phyloP scores from a whole-genome alignment of 2,113 vertebrate genomes.

The Pogonocichla stellata region DNA sequence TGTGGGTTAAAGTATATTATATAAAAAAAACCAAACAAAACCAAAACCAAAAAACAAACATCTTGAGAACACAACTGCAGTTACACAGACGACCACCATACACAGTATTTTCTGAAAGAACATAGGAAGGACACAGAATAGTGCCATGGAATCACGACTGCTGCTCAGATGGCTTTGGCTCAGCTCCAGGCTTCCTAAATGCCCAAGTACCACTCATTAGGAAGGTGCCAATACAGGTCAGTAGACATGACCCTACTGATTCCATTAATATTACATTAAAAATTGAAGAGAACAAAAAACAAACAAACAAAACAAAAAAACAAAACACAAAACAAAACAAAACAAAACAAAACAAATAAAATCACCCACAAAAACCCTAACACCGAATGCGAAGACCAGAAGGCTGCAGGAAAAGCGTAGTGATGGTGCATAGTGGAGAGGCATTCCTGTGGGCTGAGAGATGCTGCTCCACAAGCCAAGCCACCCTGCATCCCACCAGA shows the following conservation, averaged over 20 bases:
- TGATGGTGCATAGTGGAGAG: not conserved
- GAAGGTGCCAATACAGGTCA: not conserved
- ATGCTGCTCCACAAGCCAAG: not conserved
- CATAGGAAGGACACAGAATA: not conserved
- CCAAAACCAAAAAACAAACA: not conserved
- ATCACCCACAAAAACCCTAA: rapidly evolving
- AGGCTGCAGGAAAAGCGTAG: not conserved
- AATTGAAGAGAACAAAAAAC: not conserved
- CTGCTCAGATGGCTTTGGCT: not conserved
- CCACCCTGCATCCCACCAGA: not conserved
- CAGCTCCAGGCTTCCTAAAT: not conserved
- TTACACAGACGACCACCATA: not conserved
- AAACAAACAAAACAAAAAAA: no score
- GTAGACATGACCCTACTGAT: not conserved
- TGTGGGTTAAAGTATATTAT: not conserved
- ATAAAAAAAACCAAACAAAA: not conserved
- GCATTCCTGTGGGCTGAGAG: not conserved
- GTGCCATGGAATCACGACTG: not conserved
- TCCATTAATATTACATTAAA: not conserved
- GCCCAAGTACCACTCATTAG: not conserved
- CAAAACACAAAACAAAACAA: no score
- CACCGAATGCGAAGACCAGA: not conserved
- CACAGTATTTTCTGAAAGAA: not conserved
- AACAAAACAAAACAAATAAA: no score
- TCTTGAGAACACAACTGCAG: not conserved